Conservation (phyloP, 2,113 vertebrate genomes). For the Lepus americanus region DNA sequence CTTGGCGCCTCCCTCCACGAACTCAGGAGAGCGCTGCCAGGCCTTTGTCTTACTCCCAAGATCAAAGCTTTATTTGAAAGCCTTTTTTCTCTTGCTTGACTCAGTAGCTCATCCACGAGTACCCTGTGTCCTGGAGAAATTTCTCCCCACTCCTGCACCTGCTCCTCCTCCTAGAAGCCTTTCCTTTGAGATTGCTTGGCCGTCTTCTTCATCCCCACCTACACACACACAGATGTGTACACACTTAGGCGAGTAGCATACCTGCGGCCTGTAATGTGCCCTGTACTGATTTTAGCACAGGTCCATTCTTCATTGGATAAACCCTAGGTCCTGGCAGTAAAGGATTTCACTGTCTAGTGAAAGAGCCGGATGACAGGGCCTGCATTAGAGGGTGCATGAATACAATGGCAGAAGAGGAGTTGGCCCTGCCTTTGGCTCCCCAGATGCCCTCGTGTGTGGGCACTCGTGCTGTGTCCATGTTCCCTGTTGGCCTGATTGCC, state of each 20-base stretch:
- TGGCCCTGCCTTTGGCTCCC: neutral
- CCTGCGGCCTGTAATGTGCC: neutral
- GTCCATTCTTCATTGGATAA: neutral
- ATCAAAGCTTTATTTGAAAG: neutral
- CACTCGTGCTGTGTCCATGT: neutral
- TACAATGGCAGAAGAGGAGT: neutral
- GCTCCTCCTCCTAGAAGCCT: neutral
- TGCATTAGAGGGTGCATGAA: neutral
- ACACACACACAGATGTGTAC: neutral
- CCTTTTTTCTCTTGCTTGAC: neutral
- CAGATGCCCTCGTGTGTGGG: too few relatives aligned
- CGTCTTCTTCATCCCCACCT: neutral
- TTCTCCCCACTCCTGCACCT: neutral
- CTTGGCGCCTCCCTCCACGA: neutral
- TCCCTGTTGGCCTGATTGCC: too few relatives aligned
- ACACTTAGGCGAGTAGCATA: neutral
- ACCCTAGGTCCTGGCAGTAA: neutral
- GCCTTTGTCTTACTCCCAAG: neutral
- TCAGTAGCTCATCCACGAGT: neutral
- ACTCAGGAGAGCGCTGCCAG: neutral
- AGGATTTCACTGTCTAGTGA: neutral
- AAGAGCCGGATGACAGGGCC: too few relatives aligned
- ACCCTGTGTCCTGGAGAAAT: neutral
- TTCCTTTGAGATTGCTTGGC: constrained; percentile 12
- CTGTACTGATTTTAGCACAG: neutral